phyloP scores from a whole-genome alignment of 2,113 vertebrate genomes.

The Brachionichthys hirsutus region DNA sequence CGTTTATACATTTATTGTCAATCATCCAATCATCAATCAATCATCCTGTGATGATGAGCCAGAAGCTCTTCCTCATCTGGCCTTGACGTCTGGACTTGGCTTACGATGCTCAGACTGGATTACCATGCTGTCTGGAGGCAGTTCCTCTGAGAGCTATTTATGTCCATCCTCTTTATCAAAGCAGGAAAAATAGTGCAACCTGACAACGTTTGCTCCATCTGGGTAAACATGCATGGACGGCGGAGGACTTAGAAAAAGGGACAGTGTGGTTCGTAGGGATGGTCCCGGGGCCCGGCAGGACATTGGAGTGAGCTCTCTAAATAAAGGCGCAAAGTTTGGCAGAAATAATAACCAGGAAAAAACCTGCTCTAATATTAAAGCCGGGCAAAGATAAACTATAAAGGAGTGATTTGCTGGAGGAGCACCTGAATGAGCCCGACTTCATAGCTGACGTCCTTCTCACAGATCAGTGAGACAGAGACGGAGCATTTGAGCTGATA shows the following conservation, averaged over 20 bases:
- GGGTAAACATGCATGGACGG: background rate
- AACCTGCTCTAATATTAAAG: no score
- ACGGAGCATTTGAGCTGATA: constrained; percentile 65
- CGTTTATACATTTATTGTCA: no score
- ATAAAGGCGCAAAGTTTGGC: constrained; percentile 25
- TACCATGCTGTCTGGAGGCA: constrained; percentile 53
- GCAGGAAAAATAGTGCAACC: background rate
- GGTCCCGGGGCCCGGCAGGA: no score
- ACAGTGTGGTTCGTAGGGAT: background rate
- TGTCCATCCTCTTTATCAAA: constrained; percentile 31
- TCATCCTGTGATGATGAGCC: constrained; percentile 16
- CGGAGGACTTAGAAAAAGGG: background rate
- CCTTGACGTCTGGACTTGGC: constrained; percentile 26
- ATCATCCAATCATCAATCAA: no score
- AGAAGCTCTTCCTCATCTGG: constrained; percentile 34
- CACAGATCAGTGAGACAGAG: constrained; percentile 40
- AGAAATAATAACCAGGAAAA: background rate
- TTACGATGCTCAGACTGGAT: constrained; percentile 61
- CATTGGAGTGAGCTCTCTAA: constrained; percentile 17
- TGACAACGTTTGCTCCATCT: background rate
- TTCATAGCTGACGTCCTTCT: background rate
- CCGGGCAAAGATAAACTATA: no score
- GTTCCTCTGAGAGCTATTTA: constrained; percentile 49
- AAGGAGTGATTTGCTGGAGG: no score
- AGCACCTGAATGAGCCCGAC: no score